These are phyloP conservation scores for Melopsittacus undulatus DNA, from an alignment of 2,797 vertebrate genomes.

Conservation along the genomic window DNA sequence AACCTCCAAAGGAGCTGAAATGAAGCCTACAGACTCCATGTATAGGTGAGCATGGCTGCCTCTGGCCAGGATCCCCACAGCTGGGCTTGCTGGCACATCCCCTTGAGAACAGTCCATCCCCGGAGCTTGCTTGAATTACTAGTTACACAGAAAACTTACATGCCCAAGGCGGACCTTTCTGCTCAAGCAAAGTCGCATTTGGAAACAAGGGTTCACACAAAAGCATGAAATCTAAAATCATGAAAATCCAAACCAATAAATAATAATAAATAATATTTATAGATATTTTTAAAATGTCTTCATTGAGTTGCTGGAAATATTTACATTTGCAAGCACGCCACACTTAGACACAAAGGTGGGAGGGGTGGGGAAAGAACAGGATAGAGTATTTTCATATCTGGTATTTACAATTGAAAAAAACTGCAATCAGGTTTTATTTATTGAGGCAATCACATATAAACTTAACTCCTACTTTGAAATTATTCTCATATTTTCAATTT, in stretches of 20 bases:
- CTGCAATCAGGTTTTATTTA: background rate
- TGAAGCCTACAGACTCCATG: rapidly evolving
- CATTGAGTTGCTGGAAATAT: background rate
- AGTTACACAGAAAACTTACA: background rate
- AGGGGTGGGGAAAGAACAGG: background rate
- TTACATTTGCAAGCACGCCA: background rate
- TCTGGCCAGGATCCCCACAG: background rate
- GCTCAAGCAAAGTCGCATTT: background rate
- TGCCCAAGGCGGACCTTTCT: background rate
- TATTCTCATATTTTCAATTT: constrained; percentile 30
- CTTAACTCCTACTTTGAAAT: constrained; percentile 26
- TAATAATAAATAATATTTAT: background rate
- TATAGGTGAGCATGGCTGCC: background rate
- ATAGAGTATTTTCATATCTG: background rate
- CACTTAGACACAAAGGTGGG: background rate
- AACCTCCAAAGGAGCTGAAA: background rate
- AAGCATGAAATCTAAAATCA: background rate
- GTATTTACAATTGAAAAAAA: background rate
- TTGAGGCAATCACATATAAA: background rate
- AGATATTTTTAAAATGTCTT: background rate
- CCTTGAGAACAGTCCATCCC: background rate
- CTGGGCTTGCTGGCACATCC: background rate
- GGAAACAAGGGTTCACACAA: background rate
- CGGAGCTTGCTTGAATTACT: background rate
- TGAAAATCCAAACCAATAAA: background rate